Evolutionary conservation across 1,140 invertebrate species (phyloP), one percentile per base, ranked within the genome.

Genomic region (Calosoma granatense): DNA sequence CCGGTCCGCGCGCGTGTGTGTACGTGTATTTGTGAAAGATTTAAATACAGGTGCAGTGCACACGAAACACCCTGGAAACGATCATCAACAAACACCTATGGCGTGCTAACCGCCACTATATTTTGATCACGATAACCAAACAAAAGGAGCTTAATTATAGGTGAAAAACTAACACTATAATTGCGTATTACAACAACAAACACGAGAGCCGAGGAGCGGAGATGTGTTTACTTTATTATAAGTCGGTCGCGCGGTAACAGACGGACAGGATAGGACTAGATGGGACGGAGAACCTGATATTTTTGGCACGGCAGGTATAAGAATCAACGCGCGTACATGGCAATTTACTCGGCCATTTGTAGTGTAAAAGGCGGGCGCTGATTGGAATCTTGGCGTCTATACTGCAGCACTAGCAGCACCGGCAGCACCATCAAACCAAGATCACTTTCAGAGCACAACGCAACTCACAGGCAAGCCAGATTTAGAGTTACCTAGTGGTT

Each of bases 121-220:
- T 12, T 47, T 47, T 47, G 41, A 47, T 47, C 41, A 47, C 15
- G 41, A 47, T 47, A 47, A 47, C 41, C 41, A 47, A 47, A 47
- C 41, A 47, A 47, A 47, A 17, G 41, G 41, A 17, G 41, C 41
- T 47, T 47, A 47, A 47, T 47, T 47, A 47, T 47, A 47, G 41
- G 41, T 47, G 41, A 47, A 47, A 47, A 47, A 47, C 41, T 47
- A 47, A 47, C 41, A 47, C 41, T 17, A 47, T 47, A 47, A 47
- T 47, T 47, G 41, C 41, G 41, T 47, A 47, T 47, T 47, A 47
- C 17, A 47, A 47, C 41, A 47, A 47, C 41, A 47, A 47, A 47
- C 41, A 47, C 41, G 6, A 17, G 41, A 47, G 4, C 6, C 9
- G 17, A 47, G 17, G 17, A 47, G 17, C 6, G 41, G 15, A 47